Evolutionary conservation across 1,140 invertebrate species (phyloP).

Genomic region (Drosophila tropicalis): DNA sequence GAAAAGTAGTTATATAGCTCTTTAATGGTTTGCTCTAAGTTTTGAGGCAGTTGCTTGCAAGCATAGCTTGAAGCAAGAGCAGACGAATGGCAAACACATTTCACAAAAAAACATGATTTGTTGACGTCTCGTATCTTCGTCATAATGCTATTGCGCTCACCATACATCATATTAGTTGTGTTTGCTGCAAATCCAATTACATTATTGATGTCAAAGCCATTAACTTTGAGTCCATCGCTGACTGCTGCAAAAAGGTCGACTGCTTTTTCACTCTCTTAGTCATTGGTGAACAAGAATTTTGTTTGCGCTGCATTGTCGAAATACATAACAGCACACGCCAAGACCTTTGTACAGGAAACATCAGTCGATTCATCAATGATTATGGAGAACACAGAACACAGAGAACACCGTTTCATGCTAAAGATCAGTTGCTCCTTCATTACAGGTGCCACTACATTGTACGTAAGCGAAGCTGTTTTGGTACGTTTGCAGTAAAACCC

Average conservation of each 20-base stretch:
- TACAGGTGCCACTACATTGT: not conserved
- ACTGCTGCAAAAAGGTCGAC: constrained; percentile 1
- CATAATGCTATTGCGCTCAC: constrained; percentile 15
- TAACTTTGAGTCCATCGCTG: not conserved
- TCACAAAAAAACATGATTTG: constrained; percentile 18
- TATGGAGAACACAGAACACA: not conserved
- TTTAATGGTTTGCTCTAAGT: constrained; percentile 8
- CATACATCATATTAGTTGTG: constrained; percentile 19
- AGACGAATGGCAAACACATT: constrained; percentile 16
- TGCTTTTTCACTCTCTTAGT: constrained; percentile 5
- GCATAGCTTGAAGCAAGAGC: constrained; percentile 3
- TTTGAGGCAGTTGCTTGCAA: too few species aligned
- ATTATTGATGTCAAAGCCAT: constrained; percentile 17
- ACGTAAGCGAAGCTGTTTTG: constrained; percentile 1
- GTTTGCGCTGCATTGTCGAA: not conserved
- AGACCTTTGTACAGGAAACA: constrained; percentile 15
- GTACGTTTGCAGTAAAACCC: not conserved
- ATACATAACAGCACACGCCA: constrained; percentile 1
- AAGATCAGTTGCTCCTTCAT: constrained; percentile 1
- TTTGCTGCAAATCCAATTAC: constrained; percentile 10
- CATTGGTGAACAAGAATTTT: not conserved
- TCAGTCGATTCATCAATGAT: constrained; percentile 18
- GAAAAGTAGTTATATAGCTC: constrained; percentile 18
- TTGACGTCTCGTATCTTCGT: constrained; percentile 11
- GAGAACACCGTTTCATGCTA: not conserved